These are phyloP conservation scores for Leptestheria dahalacensis DNA, from an alignment of 1,140 invertebrate genomes.

Conservation along the genomic window DNA sequence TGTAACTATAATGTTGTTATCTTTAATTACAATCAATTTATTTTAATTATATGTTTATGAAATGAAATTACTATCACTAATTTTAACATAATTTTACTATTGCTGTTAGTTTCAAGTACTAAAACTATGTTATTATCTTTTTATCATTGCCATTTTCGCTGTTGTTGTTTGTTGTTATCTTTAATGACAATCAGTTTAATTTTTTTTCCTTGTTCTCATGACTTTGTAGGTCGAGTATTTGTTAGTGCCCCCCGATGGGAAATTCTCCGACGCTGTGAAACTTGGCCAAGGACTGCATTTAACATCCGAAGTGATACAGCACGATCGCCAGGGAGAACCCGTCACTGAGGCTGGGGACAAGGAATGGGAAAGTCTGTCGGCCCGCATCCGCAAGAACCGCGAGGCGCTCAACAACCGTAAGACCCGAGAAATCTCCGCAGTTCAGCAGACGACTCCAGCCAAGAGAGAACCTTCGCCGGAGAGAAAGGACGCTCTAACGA, in stretches of 20 bases:
- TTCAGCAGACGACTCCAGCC: slow-evolving; percentile 19
- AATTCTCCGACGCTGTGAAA: slow-evolving; percentile 25
- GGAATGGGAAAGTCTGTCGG: slow-evolving; percentile 57
- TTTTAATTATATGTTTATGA: too few species aligned
- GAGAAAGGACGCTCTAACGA: slow-evolving; percentile 60
- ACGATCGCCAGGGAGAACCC: slow-evolving; percentile 38
- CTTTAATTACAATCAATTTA: too few species aligned
- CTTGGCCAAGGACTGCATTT: slow-evolving; percentile 16
- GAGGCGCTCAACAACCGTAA: slow-evolving; percentile 27
- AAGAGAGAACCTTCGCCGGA: slow-evolving; percentile 27
- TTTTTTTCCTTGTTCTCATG: slow-evolving; percentile 5
- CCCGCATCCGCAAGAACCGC: slow-evolving; percentile 47
- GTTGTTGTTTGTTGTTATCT: background rate
- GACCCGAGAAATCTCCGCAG: too few species aligned
- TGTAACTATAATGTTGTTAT: too few species aligned
- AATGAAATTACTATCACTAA: too few species aligned
- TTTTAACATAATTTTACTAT: too few species aligned
- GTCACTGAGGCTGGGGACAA: slow-evolving; percentile 38
- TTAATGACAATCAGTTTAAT: background rate
- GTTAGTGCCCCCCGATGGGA: slow-evolving; percentile 24
- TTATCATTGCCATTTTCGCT: background rate
- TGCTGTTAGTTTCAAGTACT: background rate
- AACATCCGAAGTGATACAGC: slow-evolving; percentile 28
- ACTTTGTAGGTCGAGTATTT: slow-evolving; percentile 26
- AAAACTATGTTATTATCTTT: background rate